Evolutionary conservation across 2,113 vertebrate species (phyloP).

Genomic region (Leptosomus discolor): DNA sequence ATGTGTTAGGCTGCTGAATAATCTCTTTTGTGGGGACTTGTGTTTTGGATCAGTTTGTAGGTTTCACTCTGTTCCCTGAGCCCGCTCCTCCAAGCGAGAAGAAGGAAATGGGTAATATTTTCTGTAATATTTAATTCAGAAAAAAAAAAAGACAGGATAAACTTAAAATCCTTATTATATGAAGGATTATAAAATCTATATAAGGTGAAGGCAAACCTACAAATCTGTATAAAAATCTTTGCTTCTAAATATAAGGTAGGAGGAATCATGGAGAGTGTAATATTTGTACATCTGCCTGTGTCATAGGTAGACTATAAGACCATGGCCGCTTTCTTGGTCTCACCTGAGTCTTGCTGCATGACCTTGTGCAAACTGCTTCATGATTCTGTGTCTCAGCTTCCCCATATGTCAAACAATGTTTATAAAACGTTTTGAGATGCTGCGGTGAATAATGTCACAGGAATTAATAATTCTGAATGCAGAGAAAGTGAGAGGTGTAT

Average conservation of each 20-base stretch:
- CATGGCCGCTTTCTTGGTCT: not conserved
- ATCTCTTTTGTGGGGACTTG: not conserved
- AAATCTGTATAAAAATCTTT: not conserved
- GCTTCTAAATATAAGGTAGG: not conserved
- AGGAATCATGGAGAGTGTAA: not conserved
- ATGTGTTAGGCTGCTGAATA: not conserved
- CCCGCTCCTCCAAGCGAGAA: not conserved
- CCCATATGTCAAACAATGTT: not conserved
- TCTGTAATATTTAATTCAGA: not conserved
- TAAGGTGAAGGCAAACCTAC: not conserved
- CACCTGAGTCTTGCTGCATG: not conserved
- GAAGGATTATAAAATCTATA: not conserved
- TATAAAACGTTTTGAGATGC: not conserved
- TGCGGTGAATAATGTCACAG: not conserved
- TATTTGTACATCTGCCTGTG: not conserved
- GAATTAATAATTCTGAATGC: not conserved
- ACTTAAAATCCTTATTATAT: not conserved
- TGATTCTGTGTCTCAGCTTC: not conserved
- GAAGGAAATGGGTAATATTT: not conserved
- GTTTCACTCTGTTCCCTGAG: not conserved
- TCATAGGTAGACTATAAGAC: not conserved
- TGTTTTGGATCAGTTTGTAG: not conserved
- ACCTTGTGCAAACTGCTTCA: not conserved
- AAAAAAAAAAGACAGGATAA: not conserved
- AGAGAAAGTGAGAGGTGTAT: accelerated